Evolutionary conservation across 2,888 invertebrate genomes (phyloP).

Genomic region (Pelosia muscerda): DNA sequence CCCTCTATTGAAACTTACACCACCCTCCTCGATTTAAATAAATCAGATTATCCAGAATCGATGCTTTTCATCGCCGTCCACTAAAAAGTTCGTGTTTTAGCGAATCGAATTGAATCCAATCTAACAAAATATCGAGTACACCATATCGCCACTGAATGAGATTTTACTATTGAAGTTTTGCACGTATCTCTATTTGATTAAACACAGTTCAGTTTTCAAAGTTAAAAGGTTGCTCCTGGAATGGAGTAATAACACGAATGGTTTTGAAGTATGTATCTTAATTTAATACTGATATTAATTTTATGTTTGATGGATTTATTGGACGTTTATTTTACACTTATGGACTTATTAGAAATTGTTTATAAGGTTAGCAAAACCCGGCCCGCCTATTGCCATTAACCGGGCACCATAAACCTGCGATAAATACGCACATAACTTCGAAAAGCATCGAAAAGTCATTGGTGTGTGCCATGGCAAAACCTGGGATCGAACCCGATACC

Average conservation of each 20-base stretch:
- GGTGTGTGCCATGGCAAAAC: too few species aligned
- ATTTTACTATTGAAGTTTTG: constrained; percentile 56
- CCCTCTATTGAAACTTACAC: constrained; percentile 22
- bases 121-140: constrained; percentile 60
- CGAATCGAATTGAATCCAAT: constrained; percentile 64
- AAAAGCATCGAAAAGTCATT: too few species aligned
- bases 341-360: too few species aligned
- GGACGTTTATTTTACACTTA: too few species aligned
- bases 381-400: too few species aligned
- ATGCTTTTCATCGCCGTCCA: constrained; percentile 27
- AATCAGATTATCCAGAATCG: constrained; percentile 23
- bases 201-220: constrained; percentile 36
- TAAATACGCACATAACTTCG: too few species aligned
- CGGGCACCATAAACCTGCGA: too few species aligned
- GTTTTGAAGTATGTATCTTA: not conserved
- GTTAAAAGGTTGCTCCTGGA: constrained; percentile 21
- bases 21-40: too few species aligned
- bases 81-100: constrained; percentile 48
- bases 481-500: too few species aligned
- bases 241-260: not conserved
- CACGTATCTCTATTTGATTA: constrained; percentile 41
- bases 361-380: too few species aligned
- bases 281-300: constrained; percentile 7
- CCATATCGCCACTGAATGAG: constrained; percentile 46
- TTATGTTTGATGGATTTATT: not conserved